Base-by-base conservation (phyloP, 2,113 vertebrate species). In the Mionectes macconnelli region DNA sequence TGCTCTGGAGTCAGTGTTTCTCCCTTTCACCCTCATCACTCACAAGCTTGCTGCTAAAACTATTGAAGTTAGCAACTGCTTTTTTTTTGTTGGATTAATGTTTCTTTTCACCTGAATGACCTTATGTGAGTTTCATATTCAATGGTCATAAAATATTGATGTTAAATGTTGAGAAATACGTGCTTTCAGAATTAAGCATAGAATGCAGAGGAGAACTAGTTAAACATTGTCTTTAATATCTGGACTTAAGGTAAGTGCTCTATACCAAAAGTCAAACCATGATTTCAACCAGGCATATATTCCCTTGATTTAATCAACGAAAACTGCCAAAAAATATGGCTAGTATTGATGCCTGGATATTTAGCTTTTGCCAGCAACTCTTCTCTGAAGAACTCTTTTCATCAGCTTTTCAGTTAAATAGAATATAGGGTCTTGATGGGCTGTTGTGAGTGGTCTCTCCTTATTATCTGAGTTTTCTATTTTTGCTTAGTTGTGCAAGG, bases 381-480 rank as follows among this genome's bases (percentile, higher is more conserved):
- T 31, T 69, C 14, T 66, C 23, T 93, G n/a, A 62, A 60, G 50
- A 85, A 6, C 8, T 27, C 31, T 80, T 88, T 91, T 77, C 9
- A 44, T 44, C 4, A 2, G 3, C 28, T 62, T 31, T 83, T 3
- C 25, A 64, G 23, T 49, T 35, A 57, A 80, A 17, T 28, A 66
- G 20, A 45, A 37, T 33, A 28, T 6, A 39, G 11, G 8, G 6
- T 8, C 11, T 17, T 76, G 44, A 5, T 56, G 35, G 11, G 37
- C 9, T 82, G 8, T 50, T 42, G 4, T 72, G 60, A n/a, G 25
- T 9, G 4, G 11, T 63, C 42, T 19, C 8, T 37, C 13, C n/a
- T 14, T 64, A 1, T 44, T 67, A 14, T 6, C 30, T 30, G 33
- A 1, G 31, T 62, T 67, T 35, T 24, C 30, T 83, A 0, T 6